Evolutionary conservation across 2,888 invertebrate genomes (phyloP), one percentile per base, ranked within the genome.

Genomic region (Imbricaverruca yamaguchii): DNA sequence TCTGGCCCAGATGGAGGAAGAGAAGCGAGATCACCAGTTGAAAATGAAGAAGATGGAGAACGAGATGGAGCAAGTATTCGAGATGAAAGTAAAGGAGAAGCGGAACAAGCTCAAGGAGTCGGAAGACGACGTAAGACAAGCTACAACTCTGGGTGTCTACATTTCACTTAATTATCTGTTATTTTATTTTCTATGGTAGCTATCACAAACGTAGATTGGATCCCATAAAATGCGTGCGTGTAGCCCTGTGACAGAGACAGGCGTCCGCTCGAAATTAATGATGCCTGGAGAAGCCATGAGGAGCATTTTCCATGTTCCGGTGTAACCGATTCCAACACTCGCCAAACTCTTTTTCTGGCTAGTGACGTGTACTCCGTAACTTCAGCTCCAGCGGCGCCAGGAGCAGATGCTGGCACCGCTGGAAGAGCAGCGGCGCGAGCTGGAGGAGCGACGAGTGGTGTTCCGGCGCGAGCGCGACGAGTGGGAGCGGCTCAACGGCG

Each of bases 41-140:
- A 96, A 97, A 88, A 96, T 98, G 95, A 97, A 97, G 89, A 98
- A 97, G 88, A 97, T 97, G 96, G 98, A 98, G 88, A 93, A 93
- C 74, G 98, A 98, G 88, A 97, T 98, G 96, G 98, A 98, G 87
- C 96, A 96, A 89, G 98, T 98, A 84, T 98, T 98, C 88, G 97
- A 98, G 88, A 95, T 96, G 93, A 98, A 98, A 89, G 98, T 95
- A 80, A 92, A 93, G 86, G 98, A 98, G 88, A 97, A 98, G 89
- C 94, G 94, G 87, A 95, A 96, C 86, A 97, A 97, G 88, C 90
- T 98, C 85, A 95, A 95, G 88, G 97, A 98, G 87, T 96, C 96
- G 0, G 98, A 98, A 88, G 90, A 92, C 84, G 97, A 98, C 86
- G 91, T 92, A 87, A 89, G 89, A 86, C 39, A 39, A 39, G 39